Conservation (phyloP, 2,797 vertebrate genomes). For the Cephalopachus bancanus region DNA sequence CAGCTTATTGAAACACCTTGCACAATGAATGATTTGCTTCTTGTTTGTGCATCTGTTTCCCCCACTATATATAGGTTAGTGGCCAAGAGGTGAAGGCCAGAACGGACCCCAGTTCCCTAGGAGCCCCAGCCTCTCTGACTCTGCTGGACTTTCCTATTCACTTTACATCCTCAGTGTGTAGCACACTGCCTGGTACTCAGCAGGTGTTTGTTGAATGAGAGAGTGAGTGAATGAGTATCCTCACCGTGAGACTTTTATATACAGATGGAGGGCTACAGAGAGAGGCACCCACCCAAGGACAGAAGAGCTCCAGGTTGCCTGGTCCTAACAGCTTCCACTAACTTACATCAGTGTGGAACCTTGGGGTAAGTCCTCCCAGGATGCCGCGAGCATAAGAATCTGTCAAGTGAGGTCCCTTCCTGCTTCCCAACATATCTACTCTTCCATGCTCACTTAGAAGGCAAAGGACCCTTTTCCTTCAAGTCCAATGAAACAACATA, state of each 20-base stretch:
- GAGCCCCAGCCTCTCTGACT: background rate
- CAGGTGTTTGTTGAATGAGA: background rate
- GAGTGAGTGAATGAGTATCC: background rate
- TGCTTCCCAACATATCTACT: rapidly evolving
- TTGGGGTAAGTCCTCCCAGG: background rate
- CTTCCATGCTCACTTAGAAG: too few relatives aligned
- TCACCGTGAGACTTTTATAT: background rate
- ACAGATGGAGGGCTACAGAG: background rate
- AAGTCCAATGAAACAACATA: background rate
- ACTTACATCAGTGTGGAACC: background rate
- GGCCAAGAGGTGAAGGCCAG: background rate
- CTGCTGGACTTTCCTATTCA: background rate
- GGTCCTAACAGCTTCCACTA: background rate
- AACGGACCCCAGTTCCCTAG: background rate
- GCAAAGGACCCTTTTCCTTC: background rate
- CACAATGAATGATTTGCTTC: background rate
- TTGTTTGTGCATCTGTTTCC: background rate
- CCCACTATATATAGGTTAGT: background rate
- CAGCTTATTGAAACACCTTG: background rate
- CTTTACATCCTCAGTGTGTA: background rate
- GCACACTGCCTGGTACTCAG: background rate
- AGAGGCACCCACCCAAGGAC: background rate
- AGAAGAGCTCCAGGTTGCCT: background rate
- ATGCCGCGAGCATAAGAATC: background rate
- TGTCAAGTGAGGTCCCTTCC: background rate